Evolutionary conservation across 1,140 invertebrate genomes (phyloP).

Genomic region (Conus ventricosus): DNA sequence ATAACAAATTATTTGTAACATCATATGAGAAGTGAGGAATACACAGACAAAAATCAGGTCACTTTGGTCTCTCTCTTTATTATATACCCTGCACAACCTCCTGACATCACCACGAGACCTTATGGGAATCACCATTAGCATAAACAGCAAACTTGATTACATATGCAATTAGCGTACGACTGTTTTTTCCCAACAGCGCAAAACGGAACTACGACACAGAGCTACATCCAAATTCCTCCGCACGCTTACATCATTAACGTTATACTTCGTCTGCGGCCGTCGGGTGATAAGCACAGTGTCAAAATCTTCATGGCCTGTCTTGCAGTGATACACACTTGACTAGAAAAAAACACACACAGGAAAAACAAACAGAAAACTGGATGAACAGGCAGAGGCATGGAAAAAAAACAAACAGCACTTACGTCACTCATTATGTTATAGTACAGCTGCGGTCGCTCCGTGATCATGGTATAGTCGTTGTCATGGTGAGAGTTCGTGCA

Average conservation of each 20-base stretch:
- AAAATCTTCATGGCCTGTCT: slow-evolving; percentile 28
- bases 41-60: too few relatives aligned
- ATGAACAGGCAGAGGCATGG: background rate
- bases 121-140: too few relatives aligned
- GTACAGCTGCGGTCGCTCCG: slow-evolving; percentile 3
- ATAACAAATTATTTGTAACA: too few relatives aligned
- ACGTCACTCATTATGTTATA: slow-evolving; percentile 1
- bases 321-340: slow-evolving; percentile 78
- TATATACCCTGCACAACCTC: too few relatives aligned
- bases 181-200: background rate
- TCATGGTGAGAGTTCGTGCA: slow-evolving; percentile 34
- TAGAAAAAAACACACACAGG: slow-evolving; percentile 68
- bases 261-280: slow-evolving; percentile 2
- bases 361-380: background rate
- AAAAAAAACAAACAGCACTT: background rate
- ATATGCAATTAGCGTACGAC: too few relatives aligned
- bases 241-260: background rate
- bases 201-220: background rate
- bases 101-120: too few relatives aligned
- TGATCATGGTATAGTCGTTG: slow-evolving; percentile 26
- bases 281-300: slow-evolving; percentile 22
- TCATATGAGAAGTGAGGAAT: too few relatives aligned
- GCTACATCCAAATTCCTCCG: background rate
- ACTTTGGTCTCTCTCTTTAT: too few relatives aligned
- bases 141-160: too few relatives aligned